Evolutionary conservation across 2,797 vertebrate species (phyloP), one percentile per base, ranked within the genome.

Genomic region (Rhabdophis nuchalis): DNA sequence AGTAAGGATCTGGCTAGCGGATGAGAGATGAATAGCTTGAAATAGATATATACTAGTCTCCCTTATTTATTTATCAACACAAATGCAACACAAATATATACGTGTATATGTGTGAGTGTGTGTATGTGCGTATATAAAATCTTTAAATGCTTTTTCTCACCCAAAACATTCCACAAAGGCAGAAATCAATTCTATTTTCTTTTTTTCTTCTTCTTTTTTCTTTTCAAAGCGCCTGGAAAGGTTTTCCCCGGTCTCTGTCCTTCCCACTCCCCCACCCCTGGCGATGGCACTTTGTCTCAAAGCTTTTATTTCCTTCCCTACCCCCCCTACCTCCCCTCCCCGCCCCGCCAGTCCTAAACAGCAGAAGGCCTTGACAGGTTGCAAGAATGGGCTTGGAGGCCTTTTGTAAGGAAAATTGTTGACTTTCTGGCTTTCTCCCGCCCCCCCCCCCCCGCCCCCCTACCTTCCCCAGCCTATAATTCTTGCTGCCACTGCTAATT

Each of bases 401-500:
- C 23, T 20, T 52, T 50, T 61, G 60, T 89, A 61, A 90, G 61
- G 6, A 93, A 82, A 88, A 90, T 57, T 36, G 54, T 87, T 93
- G 89, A 91, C 93, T 89, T 93, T 89, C 93, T 88, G 3, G 41
- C 11, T 1, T 8, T 1, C 93, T 60, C 90, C 91, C 89, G 4
- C 1, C 20, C n/a, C n/a, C n/a, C n/a, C n/a, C n/a, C n/a, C n/a
- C n/a, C n/a, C n/a, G n/a, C n/a, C n/a, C n/a, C n/a, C n/a, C n/a
- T n/a, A n/a, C n/a, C n/a, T 2, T 93, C 64, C 64, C 93, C 91
- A 68, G 68, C 68, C 87, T 72, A 56, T 90, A 5, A 89, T 92
- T 92, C 54, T 88, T 77, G 91, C 92, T 92, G 93, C 94, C 90
- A 58, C 60, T 1, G 0, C 77, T 85, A 41, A 93, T 94, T 86